Evolutionary conservation across 2,113 vertebrate species (phyloP).

Genomic region (Malurus elegans): DNA sequence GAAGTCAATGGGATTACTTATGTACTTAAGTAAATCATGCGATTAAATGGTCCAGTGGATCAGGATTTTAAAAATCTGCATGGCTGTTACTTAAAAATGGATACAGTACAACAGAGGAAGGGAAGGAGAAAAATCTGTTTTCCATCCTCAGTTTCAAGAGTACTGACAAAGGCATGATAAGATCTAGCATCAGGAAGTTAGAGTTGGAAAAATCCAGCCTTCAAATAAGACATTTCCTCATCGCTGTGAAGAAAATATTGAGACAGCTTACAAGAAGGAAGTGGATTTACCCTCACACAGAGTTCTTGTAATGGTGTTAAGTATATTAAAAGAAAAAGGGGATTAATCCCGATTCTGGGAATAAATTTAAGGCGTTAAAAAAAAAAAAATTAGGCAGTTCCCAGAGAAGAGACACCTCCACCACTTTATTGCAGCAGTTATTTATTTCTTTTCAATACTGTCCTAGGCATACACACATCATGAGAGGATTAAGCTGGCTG

Average conservation of each 20-base stretch:
- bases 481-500: not conserved
- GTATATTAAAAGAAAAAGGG: not conserved
- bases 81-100: not conserved
- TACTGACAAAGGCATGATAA: constrained; percentile 3
- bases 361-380: not conserved
- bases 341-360: not conserved
- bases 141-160: not conserved
- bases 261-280: not conserved
- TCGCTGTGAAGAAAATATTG: constrained; percentile 31
- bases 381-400: not conserved
- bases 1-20: constrained; percentile 17
- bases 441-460: not conserved
- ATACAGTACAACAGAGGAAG: not conserved
- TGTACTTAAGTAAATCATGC: not conserved
- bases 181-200: not conserved
- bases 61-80: constrained; percentile 20
- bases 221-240: constrained; percentile 38
- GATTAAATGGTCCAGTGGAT: constrained; percentile 6
- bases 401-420: not conserved
- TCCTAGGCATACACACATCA: not conserved
- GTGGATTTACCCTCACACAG: not conserved
- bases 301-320: not conserved
- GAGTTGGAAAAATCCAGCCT: constrained; percentile 24
- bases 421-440: not conserved
- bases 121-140: constrained; percentile 14